Evolutionary conservation across 2,888 invertebrate genomes (phyloP), one percentile per base, ranked within the genome.

Genomic region (Apotomis turbidana): DNA sequence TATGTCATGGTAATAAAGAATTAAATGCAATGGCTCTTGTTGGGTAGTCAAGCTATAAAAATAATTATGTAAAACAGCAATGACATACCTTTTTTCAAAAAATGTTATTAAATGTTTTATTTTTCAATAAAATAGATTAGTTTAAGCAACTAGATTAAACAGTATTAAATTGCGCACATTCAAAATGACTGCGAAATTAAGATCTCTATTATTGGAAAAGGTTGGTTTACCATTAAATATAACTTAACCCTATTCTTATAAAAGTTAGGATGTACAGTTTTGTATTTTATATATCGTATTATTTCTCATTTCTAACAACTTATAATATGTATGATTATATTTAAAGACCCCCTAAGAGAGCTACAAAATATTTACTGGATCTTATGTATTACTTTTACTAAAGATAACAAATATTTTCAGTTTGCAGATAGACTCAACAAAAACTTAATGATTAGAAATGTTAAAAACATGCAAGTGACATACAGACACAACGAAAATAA

Each of bases 401-500:
- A 55, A 49, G 15, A 10, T 54, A 27, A 49, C 6, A 54, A 49
- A 63, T 41, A 10, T 70, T 49, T 57, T 62, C 55, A 66, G 62
- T 73, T 72, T 44, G 68, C 58, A 38, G 72, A 58, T 76, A 79
- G 63, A 73, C 75, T 73, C 41, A 74, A 79, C 51, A 83, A 78
- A 74, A 83, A 72, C 49, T 64, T 74, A 60, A 51, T 80, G 38
- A 4, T 78, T 54, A 76, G 77, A 62, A 79, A 83, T 64, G 62
- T 84, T 10, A 83, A 80, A 70, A 81, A 82, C 70, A 58, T 86
- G 36, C 80, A 84, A 41, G 74, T 89, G 73, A 76, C 80, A 27
- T 88, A 91, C 76, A 86, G 84, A 71, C 88, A 90, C 74, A 80
- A 83, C 76, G 86, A 88, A 76, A 86, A 79, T 61, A 78, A 78